A percentile compares a stretch with the other conserved stretches of the same genome.
These are phyloP conservation scores for Diprion similis DNA, from an alignment of 1,140 invertebrate species.

Conservation along the genomic window DNA sequence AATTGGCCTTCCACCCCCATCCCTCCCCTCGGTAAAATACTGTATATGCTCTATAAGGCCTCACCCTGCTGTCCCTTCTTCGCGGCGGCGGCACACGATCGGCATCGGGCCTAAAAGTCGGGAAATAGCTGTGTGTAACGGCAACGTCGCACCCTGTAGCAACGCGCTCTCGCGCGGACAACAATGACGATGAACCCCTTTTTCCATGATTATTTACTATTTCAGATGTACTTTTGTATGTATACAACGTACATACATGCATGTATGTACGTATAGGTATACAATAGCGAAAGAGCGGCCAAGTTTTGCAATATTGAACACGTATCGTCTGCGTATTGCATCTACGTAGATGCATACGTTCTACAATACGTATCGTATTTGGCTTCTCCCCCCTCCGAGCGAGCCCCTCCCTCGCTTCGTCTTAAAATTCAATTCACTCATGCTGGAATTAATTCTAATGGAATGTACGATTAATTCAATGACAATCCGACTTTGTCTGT, in stretches of 20 bases:
- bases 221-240: neutral
- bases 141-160: slow-evolving; percentile 32
- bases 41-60: neutral
- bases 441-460: too few species aligned
- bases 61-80: neutral
- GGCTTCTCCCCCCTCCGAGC: too few species aligned
- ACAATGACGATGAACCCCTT: slow-evolving; percentile 30
- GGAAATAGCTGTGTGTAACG: slow-evolving; percentile 10
- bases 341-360: too few species aligned
- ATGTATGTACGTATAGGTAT: neutral
- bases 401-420: too few species aligned
- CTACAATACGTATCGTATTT: too few species aligned
- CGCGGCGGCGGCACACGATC: neutral
- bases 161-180: slow-evolving; percentile 12
- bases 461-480: too few species aligned
- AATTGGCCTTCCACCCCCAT: slow-evolving; percentile 51
- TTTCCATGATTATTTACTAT: slow-evolving; percentile 26
- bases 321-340: too few species aligned
- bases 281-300: slow-evolving; percentile 23
- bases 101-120: neutral
- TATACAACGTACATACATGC: neutral
- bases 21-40: slow-evolving; percentile 23
- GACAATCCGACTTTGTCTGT: too few species aligned
- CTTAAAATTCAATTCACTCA: too few species aligned
- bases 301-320: too few species aligned